Evolutionary conservation across 1,140 invertebrate genomes (phyloP).

Genomic region (Agrypnia vestita): DNA sequence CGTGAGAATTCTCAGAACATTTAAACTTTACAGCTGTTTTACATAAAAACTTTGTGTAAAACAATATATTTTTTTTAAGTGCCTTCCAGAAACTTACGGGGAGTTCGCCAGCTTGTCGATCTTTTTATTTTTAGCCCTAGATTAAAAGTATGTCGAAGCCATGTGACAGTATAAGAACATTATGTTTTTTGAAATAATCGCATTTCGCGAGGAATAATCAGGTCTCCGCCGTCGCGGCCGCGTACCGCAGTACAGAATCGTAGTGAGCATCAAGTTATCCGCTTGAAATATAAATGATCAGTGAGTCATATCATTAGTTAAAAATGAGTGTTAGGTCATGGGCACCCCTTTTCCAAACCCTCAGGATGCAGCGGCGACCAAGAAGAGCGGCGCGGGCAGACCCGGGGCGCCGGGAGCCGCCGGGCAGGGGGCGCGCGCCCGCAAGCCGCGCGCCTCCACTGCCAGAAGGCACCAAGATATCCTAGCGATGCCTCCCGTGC

Average conservation of each 20-base stretch:
- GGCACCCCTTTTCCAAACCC: slow-evolving; percentile 72
- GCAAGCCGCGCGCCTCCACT: slow-evolving; percentile 62
- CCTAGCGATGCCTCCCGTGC: slow-evolving; percentile 53
- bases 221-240: slow-evolving; percentile 15
- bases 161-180: slow-evolving; percentile 49
- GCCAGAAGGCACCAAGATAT: slow-evolving; percentile 62
- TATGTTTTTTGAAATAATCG: slow-evolving; percentile 50
- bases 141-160: slow-evolving; percentile 41
- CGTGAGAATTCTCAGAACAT: slow-evolving; percentile 68
- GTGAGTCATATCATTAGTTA: slow-evolving; percentile 63
- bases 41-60: slow-evolving; percentile 36
- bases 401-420: not conserved
- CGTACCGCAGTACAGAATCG: slow-evolving; percentile 57
- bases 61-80: slow-evolving; percentile 16
- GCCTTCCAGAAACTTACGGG: slow-evolving; percentile 8
- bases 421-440: slow-evolving; percentile 26
- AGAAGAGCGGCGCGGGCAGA: slow-evolving; percentile 64
- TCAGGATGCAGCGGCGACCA: slow-evolving; percentile 53
- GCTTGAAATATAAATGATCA: slow-evolving; percentile 65
- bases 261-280: slow-evolving; percentile 62
- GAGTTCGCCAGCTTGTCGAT: slow-evolving; percentile 19
- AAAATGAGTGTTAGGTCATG: slow-evolving; percentile 73
- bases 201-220: slow-evolving; percentile 39
- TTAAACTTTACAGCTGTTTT: slow-evolving; percentile 40
- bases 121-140: slow-evolving; percentile 50